Evolutionary conservation across 2,888 invertebrate species (phyloP).

Genomic region (Sericinus montela): DNA sequence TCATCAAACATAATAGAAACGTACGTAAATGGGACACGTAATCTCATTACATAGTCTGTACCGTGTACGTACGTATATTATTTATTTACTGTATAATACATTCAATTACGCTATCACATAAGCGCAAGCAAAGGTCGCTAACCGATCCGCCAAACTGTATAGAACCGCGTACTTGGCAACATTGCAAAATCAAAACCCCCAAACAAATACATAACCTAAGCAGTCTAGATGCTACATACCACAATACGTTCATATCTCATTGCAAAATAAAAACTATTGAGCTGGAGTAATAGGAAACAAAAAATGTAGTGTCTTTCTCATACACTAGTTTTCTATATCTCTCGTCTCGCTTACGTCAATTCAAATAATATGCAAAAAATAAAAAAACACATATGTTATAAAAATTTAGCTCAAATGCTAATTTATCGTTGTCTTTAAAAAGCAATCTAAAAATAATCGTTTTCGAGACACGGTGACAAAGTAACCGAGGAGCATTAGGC

Average conservation of each 20-base stretch:
- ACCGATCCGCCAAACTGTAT: conserved; percentile 37
- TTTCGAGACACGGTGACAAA: conserved; percentile 49
- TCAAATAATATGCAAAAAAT: conserved; percentile 27
- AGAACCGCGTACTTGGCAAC: conserved; percentile 41
- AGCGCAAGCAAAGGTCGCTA: conserved; percentile 42
- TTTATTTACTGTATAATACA: conserved; percentile 11
- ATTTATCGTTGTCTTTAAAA: conserved; percentile 39
- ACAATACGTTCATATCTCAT: conserved; percentile 31
- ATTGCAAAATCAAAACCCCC: conserved; percentile 44
- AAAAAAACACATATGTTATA: conserved; percentile 33
- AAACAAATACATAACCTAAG: conserved; percentile 50
- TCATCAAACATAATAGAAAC: background rate
- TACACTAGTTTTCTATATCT: conserved; percentile 31
- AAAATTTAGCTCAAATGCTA: conserved; percentile 28
- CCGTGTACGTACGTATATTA: background rate
- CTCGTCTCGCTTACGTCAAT: conserved; percentile 30
- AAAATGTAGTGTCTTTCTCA: conserved; percentile 36
- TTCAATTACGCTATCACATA: conserved; percentile 15
- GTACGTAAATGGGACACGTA: background rate
- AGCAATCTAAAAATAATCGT: conserved; percentile 58
- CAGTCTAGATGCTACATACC: conserved; percentile 25
- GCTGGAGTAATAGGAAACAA: conserved; percentile 34
- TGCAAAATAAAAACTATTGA: conserved; percentile 31
- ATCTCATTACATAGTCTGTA: background rate
- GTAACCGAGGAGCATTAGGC: conserved; percentile 61